A percentile compares a stretch with the other conserved stretches of the same genome.
These are phyloP conservation scores for Caenorhabditis imperialis DNA, from an alignment of 2,888 invertebrate genomes.

Conservation along the genomic window DNA sequence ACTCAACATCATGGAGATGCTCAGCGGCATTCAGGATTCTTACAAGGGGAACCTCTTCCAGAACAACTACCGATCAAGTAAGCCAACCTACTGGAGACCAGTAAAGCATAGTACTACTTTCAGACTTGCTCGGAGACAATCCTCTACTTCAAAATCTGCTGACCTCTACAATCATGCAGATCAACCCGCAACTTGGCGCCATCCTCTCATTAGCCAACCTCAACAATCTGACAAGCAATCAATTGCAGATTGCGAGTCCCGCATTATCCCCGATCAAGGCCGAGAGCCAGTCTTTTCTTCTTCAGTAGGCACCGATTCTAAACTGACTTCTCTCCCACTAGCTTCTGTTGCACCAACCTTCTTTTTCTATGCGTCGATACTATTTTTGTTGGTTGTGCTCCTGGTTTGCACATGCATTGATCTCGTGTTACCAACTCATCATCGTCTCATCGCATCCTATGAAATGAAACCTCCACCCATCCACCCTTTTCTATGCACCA, in stretches of 20 bases:
- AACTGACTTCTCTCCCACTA: slow-evolving; percentile 9
- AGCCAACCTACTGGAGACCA: slow-evolving; percentile 12
- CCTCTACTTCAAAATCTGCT: slow-evolving; percentile 35
- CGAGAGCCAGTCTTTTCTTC: slow-evolving; percentile 55
- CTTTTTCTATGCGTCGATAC: slow-evolving; percentile 55
- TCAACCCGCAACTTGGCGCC: slow-evolving; percentile 44
- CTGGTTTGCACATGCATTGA: slow-evolving; percentile 54
- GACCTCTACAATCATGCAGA: slow-evolving; percentile 32
- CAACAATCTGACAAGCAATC: slow-evolving; percentile 35
- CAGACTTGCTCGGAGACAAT: slow-evolving; percentile 42
- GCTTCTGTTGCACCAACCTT: slow-evolving; percentile 14
- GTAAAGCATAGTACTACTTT: too few relatives aligned
- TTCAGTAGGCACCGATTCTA: slow-evolving; percentile 55
- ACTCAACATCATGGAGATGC: slow-evolving; percentile 30
- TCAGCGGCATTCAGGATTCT: slow-evolving; percentile 38
- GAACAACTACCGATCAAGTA: slow-evolving; percentile 32
- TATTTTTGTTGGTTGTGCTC: slow-evolving; percentile 56
- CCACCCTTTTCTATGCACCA: slow-evolving; percentile 39
- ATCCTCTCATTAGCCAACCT: slow-evolving; percentile 44
- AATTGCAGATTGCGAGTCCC: slow-evolving; percentile 44
- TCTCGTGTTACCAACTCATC: slow-evolving; percentile 52
- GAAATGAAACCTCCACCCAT: slow-evolving; percentile 17
- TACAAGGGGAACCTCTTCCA: slow-evolving; percentile 56
- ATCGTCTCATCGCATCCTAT: slow-evolving; percentile 43
- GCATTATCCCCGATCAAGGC: slow-evolving; percentile 59